Percentiles rank a stretch among this genome's conserved stretches.
Conservation (phyloP, 2,888 invertebrate species). For the Diarsia mendica region DNA sequence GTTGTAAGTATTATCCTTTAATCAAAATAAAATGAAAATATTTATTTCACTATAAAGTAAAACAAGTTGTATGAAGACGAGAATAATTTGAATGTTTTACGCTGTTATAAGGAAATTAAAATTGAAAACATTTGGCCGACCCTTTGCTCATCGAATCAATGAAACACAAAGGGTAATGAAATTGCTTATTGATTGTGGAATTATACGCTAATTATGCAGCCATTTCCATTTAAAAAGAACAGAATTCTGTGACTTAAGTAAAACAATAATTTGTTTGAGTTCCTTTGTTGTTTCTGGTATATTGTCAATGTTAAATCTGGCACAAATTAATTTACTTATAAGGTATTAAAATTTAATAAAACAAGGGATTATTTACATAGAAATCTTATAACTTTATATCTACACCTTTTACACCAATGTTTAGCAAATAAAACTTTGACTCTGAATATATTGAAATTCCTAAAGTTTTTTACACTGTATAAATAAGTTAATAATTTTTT, state of each 20-base stretch:
- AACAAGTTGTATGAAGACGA: conserved; percentile 5
- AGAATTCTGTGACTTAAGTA: neutral
- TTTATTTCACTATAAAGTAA: neutral
- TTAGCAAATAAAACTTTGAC: too few species aligned
- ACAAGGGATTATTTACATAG: neutral
- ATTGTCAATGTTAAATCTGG: neutral
- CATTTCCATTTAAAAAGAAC: neutral
- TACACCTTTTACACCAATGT: too few species aligned
- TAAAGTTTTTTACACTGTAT: neutral
- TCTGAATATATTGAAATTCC: neutral
- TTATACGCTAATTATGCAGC: conserved; percentile 34
- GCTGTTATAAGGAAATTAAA: conserved; percentile 51
- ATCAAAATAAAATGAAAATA: neutral
- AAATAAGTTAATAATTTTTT: too few species aligned
- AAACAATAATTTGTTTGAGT: neutral
- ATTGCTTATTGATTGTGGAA: conserved; percentile 56
- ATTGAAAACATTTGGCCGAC: conserved; percentile 59
- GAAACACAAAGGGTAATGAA: conserved; percentile 62
- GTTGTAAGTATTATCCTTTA: too few species aligned
- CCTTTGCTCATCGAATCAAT: conserved; percentile 61
- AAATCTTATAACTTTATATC: too few species aligned
- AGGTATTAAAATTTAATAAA: neutral
- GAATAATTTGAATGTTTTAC: conserved; percentile 26
- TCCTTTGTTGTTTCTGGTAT: neutral
- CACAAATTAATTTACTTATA: neutral